Evolutionary conservation across 2,888 invertebrate species (phyloP), one percentile per base, ranked within the genome.

Genomic region (Deladenus siricidicola): DNA sequence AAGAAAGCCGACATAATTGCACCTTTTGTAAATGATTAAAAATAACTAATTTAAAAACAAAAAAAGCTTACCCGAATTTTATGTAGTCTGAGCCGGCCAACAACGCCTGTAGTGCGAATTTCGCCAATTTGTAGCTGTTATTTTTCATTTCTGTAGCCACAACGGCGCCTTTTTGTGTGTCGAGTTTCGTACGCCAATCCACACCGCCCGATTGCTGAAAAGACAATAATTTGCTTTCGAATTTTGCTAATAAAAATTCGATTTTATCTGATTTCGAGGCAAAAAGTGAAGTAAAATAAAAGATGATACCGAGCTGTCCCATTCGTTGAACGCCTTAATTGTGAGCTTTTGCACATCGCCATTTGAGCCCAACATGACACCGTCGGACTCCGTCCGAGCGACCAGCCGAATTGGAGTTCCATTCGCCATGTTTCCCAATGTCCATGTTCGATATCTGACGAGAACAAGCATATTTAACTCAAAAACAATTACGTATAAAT

Each of bases 41-140:
- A 42, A 17, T 10, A 42, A 42, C 42, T 42, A 17, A 42, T n/a
- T 42, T n/a, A 42, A 17, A 17, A n/a, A 42, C 14, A 14, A 19
- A 47, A 60, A 14, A 8, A 1, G 42, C 60, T 65, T 75, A 85
- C 75, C 96, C 98, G 82, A 98, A 90, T 83, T 98, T 98, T 72
- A 98, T 86, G 81, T 92, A 90, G 83, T 96, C 93, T 4, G 93
- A 92, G 34, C 94, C 93, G 58, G 94, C 92, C 21, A 94, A 84
- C 8, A 93, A 83, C 4, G 93, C 89, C 62, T 75, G 75, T 6
- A 93, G 90, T 0, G 96, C 96, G 96, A 98, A 98, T 80, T 96
- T 98, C 66, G 96, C 96, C 64, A 99, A 84, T 82, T 99, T 99
- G 84, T 93, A 94, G n/a, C 93, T 90, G 83, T 98, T 99, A 81